A percentile compares a stretch with the other conserved stretches of the same genome.
These are phyloP conservation scores for Antheraea assamensis DNA, from an alignment of 2,888 invertebrate genomes.

Conservation along the genomic window DNA sequence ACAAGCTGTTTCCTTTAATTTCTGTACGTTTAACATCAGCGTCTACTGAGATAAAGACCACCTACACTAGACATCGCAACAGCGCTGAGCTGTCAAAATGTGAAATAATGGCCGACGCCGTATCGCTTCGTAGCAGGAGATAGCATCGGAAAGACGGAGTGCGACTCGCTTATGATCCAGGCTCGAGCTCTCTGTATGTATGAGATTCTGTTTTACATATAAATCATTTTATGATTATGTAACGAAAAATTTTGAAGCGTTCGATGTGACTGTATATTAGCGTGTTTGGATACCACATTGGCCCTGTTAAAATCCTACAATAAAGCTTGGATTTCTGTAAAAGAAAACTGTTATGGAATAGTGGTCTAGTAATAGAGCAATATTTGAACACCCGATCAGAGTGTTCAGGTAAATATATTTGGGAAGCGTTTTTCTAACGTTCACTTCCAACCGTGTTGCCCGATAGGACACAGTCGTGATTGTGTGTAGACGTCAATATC, in stretches of 20 bases:
- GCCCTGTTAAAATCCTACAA: not conserved
- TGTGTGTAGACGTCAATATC: not conserved
- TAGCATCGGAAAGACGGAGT: not conserved
- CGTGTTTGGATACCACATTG: not conserved
- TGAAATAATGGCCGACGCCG: conserved; percentile 52
- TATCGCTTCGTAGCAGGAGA: conserved; percentile 31
- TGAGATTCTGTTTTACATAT: conserved; percentile 9
- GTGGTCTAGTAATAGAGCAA: no score
- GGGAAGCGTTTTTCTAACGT: not conserved
- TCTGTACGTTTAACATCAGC: conserved; percentile 26
- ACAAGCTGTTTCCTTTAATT: not conserved
- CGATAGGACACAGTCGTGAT: not conserved
- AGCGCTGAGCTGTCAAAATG: conserved; percentile 50
- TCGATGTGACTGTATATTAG: not conserved
- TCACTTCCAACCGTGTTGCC: no score
- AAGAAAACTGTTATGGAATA: not conserved
- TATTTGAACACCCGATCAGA: not conserved
- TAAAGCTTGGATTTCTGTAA: not conserved
- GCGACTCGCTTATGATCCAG: not conserved
- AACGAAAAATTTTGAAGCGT: not conserved
- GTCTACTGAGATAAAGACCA: conserved; percentile 48
- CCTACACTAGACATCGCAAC: conserved; percentile 56
- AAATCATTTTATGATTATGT: not conserved
- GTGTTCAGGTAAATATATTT: not conserved
- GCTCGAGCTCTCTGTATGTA: not conserved